Base-by-base conservation (phyloP, 2,113 vertebrate species). In the Colossoma macropomum region DNA sequence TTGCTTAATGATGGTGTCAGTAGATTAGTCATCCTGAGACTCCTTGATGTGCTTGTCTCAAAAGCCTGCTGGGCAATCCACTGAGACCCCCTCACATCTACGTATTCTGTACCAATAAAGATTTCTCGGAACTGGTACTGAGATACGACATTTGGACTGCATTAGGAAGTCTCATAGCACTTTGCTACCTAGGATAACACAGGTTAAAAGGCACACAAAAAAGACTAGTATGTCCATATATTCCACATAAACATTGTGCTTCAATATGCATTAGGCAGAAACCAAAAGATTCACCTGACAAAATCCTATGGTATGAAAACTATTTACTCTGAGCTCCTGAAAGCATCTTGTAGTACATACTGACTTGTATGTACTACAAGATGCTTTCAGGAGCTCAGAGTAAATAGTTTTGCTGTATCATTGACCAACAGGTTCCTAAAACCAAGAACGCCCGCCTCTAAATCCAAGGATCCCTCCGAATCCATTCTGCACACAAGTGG, bases 31-130 rank as follows among this genome's bases (percentile, higher is more conserved):
- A 79, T 54, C 32, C 56, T 45, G 32, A 52, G 56, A 28, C 45
- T 79, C 50, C 65, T 79, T 70, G 30, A 79, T 70, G 45, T 68
- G 77, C 16, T 56, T 38, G 34, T 56, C 45, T 79, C 45, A 79
- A 79, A 63, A 54, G 45, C 19, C 77, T 79, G 62, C 28, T 54
- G 15, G 50, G 15, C 13, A 21, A 69, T 79, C 45, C 28, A 48
- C 12, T 23, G 76, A 68, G 60, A 32, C 19, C n/a, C 48, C 62
- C 34, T 28, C 48, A 32, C 50, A 59, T 45, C 52, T 27, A 77
- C 54, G 41, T 28, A 77, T 59, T 32, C 32, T 28, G 19, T 65
- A 10, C 41, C 60, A 78, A 7, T 50, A 34, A 9, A 1, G 10
- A 45, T 45, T 11, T 38, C 62, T 78, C 38, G 34, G 41, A 32